phyloP scores from a whole-genome alignment of 2,888 invertebrate genomes.

The Euproctis similis region DNA sequence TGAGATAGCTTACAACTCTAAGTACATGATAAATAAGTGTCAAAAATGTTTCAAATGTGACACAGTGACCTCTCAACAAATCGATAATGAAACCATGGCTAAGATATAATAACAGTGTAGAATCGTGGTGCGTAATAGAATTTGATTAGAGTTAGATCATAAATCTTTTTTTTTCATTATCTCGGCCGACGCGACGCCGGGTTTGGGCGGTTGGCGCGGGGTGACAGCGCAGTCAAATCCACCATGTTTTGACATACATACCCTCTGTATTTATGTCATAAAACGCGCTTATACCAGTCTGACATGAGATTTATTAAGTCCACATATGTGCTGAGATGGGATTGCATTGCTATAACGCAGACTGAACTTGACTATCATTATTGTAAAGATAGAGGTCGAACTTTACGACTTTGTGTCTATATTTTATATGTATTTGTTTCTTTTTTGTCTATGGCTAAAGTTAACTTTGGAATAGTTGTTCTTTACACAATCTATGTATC shows the following conservation, averaged over 20 bases:
- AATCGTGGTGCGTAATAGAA: slow-evolving; percentile 64
- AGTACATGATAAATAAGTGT: no score
- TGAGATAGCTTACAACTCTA: no score
- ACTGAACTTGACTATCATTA: no score
- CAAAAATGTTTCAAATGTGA: no score
- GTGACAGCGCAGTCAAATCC: slow-evolving; percentile 56
- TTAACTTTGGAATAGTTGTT: no score
- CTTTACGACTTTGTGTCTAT: no score
- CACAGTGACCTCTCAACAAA: no score
- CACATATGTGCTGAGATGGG: slow-evolving; percentile 59
- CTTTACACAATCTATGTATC: no score
- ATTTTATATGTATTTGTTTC: no score
- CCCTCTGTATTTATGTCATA: slow-evolving; percentile 64
- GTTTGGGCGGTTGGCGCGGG: slow-evolving; percentile 41
- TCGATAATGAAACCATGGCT: slow-evolving; percentile 42
- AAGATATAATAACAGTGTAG: slow-evolving; percentile 41
- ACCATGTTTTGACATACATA: slow-evolving; percentile 72
- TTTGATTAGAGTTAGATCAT: slow-evolving; percentile 71
- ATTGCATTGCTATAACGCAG: slow-evolving; percentile 56
- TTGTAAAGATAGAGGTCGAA: no score
- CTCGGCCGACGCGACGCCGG: slow-evolving; percentile 41
- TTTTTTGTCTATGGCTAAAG: no score
- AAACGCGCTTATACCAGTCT: slow-evolving; percentile 51
- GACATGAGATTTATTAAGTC: slow-evolving; percentile 70
- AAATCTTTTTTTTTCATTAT: slow-evolving; percentile 75